Conservation (phyloP, 2,113 vertebrate species). For the Antechinus stuartii region DNA sequence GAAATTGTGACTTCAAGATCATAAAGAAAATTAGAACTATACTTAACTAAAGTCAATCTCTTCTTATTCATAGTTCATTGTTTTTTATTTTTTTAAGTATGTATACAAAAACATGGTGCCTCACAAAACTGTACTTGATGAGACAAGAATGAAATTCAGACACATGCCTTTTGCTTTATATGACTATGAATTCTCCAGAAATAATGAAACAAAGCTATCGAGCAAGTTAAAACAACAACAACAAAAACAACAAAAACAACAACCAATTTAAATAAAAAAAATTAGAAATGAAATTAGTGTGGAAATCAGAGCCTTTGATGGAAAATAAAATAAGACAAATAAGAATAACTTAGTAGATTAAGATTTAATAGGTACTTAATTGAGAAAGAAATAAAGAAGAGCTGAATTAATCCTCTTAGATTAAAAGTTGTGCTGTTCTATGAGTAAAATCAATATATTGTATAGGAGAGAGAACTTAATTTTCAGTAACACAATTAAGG, state of each 20-base stretch:
- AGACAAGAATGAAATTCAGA: background rate
- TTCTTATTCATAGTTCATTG: background rate
- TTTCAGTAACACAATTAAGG: background rate
- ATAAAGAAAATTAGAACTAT: background rate
- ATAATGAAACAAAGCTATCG: background rate
- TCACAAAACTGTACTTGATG: background rate
- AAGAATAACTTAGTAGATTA: background rate
- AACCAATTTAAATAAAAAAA: background rate
- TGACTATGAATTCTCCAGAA: background rate
- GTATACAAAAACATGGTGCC: background rate
- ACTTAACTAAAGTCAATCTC: background rate
- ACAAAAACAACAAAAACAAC: background rate
- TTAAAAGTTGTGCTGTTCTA: background rate
- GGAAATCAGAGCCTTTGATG: background rate
- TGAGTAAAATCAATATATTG: background rate
- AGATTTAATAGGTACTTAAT: background rate
- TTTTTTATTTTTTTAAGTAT: background rate
- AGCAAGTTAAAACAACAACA: background rate
- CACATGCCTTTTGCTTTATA: background rate
- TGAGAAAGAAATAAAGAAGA: background rate
- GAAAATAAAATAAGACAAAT: background rate
- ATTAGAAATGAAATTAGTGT: background rate
- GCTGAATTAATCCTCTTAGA: background rate
- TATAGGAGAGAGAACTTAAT: background rate
- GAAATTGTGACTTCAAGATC: background rate